phyloP scores from a whole-genome alignment of 2,888 invertebrate species.

The Vandiemenella viatica region DNA sequence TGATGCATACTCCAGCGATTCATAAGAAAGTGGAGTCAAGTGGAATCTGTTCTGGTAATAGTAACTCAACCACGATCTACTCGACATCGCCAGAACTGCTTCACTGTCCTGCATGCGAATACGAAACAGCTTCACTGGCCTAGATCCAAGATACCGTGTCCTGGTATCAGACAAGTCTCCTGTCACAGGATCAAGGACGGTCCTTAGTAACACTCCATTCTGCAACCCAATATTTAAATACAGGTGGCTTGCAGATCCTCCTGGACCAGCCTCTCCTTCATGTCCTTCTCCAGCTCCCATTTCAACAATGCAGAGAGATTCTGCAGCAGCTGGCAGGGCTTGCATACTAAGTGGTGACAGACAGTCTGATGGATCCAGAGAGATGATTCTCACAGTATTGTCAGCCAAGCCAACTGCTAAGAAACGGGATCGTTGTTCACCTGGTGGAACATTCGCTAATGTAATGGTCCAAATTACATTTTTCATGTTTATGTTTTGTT shows the following conservation, averaged over 20 bases:
- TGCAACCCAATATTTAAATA: conserved; percentile 95
- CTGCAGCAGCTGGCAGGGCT: conserved; percentile 87
- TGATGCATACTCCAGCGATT: conserved; percentile 91
- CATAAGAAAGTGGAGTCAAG: conserved; percentile 89
- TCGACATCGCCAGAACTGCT: conserved; percentile 94
- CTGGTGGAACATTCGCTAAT: conserved; percentile 82
- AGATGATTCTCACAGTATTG: conserved; percentile 93
- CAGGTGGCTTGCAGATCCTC: conserved; percentile 27
- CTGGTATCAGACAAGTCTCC: conserved; percentile 95
- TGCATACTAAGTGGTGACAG: conserved; percentile 91
- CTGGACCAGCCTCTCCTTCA: conserved; percentile 26
- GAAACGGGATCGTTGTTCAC: conserved; percentile 90
- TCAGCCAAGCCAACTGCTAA: conserved; percentile 91
- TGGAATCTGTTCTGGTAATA: conserved; percentile 95
- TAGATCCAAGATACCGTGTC: conserved; percentile 88
- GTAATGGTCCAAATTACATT: no score
- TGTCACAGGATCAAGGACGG: conserved; percentile 86
- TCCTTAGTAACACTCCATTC: conserved; percentile 86
- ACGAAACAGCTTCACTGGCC: conserved; percentile 90
- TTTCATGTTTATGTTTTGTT: no score
- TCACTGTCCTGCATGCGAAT: conserved; percentile 92
- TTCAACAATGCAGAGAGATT: conserved; percentile 93
- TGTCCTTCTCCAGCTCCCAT: conserved; percentile 53
- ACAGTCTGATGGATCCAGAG: conserved; percentile 91
- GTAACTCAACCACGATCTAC: conserved; percentile 95